Conservation (phyloP, 2,797 vertebrate genomes). For the Sebastes matsubarae region DNA sequence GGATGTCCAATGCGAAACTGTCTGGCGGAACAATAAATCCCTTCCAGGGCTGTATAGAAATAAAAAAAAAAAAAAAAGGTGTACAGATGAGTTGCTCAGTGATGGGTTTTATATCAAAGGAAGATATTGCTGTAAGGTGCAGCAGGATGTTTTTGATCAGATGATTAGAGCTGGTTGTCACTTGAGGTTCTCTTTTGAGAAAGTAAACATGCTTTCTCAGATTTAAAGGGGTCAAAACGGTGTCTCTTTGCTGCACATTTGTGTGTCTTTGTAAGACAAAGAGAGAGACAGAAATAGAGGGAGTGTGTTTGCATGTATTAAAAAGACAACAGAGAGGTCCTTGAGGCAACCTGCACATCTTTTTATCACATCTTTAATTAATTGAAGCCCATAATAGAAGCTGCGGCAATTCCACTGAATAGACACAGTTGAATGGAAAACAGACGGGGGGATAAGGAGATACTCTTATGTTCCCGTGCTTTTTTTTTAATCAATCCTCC, state of each 20-base stretch:
- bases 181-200: slow-evolving; percentile 53
- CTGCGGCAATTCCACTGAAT: slow-evolving; percentile 58
- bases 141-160: slow-evolving; percentile 47
- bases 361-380: slow-evolving; percentile 82
- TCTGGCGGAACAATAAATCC: slow-evolving; percentile 62
- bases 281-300: slow-evolving; percentile 19
- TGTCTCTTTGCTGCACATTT: not conserved
- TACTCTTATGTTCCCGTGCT: slow-evolving; percentile 16
- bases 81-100: slow-evolving; percentile 53
- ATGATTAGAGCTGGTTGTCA: slow-evolving; percentile 50
- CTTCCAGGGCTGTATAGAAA: slow-evolving; percentile 42
- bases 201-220: slow-evolving; percentile 39
- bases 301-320: slow-evolving; percentile 65
- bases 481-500: slow-evolving; percentile 24
- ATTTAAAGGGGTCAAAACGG: slow-evolving; percentile 40
- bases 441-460: slow-evolving; percentile 39
- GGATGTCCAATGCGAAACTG: slow-evolving; percentile 32
- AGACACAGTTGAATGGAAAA: slow-evolving; percentile 60
- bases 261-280: slow-evolving; percentile 30
- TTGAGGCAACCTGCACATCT: slow-evolving; percentile 72
- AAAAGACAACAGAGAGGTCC: slow-evolving; percentile 67
- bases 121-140: slow-evolving; percentile 45
- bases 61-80: slow-evolving; percentile 14
- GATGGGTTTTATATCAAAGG: slow-evolving; percentile 63
- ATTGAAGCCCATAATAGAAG: slow-evolving; percentile 76